Conservation (phyloP, 2,888 invertebrate genomes). For the Tricholauxania praeusta region DNA sequence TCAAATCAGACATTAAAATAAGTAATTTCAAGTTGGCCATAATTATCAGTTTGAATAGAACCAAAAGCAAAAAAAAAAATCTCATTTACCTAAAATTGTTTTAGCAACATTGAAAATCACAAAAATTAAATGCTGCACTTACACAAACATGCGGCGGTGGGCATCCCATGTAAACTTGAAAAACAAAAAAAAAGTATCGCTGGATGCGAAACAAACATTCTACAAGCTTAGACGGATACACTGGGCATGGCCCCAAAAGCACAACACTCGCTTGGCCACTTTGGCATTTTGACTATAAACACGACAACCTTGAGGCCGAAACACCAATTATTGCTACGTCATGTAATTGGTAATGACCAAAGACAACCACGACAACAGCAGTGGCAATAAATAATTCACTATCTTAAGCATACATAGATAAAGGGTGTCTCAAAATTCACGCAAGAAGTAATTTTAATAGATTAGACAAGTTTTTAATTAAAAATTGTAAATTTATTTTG, state of each 20-base stretch:
- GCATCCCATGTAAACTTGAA: not conserved
- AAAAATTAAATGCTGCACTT: not conserved
- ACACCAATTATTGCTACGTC: not conserved
- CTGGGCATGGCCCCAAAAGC: not conserved
- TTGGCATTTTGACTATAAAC: constrained; percentile 17
- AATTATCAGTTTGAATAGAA: constrained; percentile 6
- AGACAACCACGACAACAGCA: no score
- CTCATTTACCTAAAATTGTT: not conserved
- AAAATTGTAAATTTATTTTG: no score
- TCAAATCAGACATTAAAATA: constrained; percentile 5
- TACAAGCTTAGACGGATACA: not conserved
- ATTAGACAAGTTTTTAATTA: no score
- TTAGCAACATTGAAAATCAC: not conserved
- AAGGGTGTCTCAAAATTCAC: no score
- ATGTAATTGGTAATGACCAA: no score
- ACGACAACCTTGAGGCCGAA: constrained; percentile 15
- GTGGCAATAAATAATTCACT: no score
- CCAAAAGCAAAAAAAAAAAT: no score
- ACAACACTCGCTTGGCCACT: not conserved
- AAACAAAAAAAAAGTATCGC: not conserved
- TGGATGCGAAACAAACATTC: not conserved
- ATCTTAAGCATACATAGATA: no score
- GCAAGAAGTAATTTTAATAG: no score
- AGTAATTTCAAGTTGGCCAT: constrained; percentile 13
- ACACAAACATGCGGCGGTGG: not conserved